A percentile compares a stretch with the other conserved stretches of the same genome.
Evolutionary conservation across 2,113 vertebrate genomes (phyloP).

Genomic region (Columba janthina): DNA sequence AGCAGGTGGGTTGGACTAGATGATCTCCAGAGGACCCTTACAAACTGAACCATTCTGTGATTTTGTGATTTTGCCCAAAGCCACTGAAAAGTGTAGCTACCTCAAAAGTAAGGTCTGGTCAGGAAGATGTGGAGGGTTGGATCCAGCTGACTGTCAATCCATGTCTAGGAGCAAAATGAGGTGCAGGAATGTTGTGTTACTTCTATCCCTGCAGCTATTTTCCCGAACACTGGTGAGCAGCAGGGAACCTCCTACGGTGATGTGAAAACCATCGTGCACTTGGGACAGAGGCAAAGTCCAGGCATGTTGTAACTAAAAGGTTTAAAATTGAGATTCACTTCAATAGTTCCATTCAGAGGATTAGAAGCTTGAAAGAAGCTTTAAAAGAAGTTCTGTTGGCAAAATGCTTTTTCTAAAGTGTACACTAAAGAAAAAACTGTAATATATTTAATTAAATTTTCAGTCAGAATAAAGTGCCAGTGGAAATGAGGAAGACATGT

Average conservation of each 20-base stretch:
- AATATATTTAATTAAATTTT: neutral
- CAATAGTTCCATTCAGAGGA: neutral
- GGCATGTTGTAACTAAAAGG: neutral
- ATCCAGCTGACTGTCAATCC: neutral
- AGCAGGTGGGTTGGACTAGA: too few relatives aligned
- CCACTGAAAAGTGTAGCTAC: neutral
- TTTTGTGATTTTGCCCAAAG: neutral
- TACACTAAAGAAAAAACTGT: neutral
- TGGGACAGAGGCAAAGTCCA: neutral
- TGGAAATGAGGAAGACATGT: neutral
- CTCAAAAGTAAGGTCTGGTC: neutral
- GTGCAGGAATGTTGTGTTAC: accelerated
- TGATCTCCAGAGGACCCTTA: too few relatives aligned
- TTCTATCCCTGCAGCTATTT: neutral
- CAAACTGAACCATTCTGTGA: too few relatives aligned
- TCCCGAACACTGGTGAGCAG: neutral
- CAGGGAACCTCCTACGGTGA: accelerated
- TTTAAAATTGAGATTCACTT: neutral
- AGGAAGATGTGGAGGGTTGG: neutral
- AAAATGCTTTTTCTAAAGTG: neutral
- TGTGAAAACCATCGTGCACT: accelerated
- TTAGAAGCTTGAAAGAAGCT: neutral
- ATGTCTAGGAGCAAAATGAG: neutral
- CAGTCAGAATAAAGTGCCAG: neutral
- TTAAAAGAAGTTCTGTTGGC: neutral